Evolutionary conservation across 1,140 invertebrate genomes (phyloP), one percentile per base, ranked within the genome.

Genomic region (Gonioctena quinquepunctata): DNA sequence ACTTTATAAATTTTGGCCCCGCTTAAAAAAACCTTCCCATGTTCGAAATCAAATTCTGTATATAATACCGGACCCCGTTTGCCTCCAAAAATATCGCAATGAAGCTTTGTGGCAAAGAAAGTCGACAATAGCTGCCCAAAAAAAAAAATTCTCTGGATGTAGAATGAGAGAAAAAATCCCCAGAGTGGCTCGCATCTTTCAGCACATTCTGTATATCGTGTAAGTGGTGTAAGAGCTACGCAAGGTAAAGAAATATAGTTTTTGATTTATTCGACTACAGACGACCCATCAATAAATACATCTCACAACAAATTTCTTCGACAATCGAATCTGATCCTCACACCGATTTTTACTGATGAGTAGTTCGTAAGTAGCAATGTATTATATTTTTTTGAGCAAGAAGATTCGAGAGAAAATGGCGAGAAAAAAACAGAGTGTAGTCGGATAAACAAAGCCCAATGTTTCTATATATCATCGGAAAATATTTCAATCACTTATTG

Each of bases 311-410:
- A 54, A 54, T 54, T 54, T 16, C 22, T 61, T 59, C 50, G 28
- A 23, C 59, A 68, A 48, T 25, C 19, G 61, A 33, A 68, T 68
- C 48, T 49, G 49, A 60, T 23, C 54, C 25, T 25, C 57, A 67
- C 65, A 67, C 22, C 65, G 57, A 66, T n/a, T 52, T 33, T 68
- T 68, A 68, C 59, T 68, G 67, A 68, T 68, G 67, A 68, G 67
- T 42, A 42, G 33, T 54, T 23, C 52, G 19, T 3, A 3, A 54
- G 52, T 54, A 54, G 52, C 52, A 23, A 57, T 61, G 21, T 61
- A 18, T 27, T 13, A 23, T 61, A 16, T 28, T 5, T 61, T 23
- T 61, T 69, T 69, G 68, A 69, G 68, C 68, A 69, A 69, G 60
- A 69, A 50, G 57, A 69, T 26, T 54, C 23, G 26, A 25, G 50